Evolutionary conservation across 1,140 invertebrate genomes (phyloP), one percentile per base, ranked within the genome.

Genomic region (Drosophila orena): DNA sequence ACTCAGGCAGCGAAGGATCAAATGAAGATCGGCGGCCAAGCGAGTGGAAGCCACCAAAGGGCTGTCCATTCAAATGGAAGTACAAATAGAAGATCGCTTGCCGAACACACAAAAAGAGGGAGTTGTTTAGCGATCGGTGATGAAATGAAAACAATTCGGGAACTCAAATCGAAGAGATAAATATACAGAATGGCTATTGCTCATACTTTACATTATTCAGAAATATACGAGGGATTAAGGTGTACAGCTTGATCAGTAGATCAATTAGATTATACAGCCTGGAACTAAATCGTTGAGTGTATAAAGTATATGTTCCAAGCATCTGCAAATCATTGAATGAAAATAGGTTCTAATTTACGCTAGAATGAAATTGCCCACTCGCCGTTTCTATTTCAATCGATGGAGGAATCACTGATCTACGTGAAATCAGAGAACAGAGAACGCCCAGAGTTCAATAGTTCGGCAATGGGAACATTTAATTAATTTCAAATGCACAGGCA

Each of bases 11-110:
- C 43, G 35, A 42, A 15, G 42, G 65, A 69, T 69, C 65, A 37
- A 53, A 53, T 44, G 55, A 62, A 60, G 58, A 76, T 80, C 71
- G 72, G 35, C 47, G 37, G 47, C 27, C 49, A 53, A 62, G 52
- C 49, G 30, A 46, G 20, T 53, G 62, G 66, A 70, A 69, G 66
- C 64, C 66, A 56, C 44, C 17, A 56, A 70, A 70, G 64, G 66
- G 49, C 40, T 46, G 5, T n/a, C 10, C 17, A 12, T 27, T 34
- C 37, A 65, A 68, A 50, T 12, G 24, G 12, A 50, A 42, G 12
- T 52, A 54, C 59, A 61, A 54, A 69, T 38, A 69, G 38, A 24
- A 47, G 49, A 66, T 55, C 46, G 40, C 40, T 69, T 54, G 37
- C 49, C 7, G 69, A 56, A 56, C 22, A 56, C 24, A 69, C 14